phyloP scores from a whole-genome alignment of 2,888 invertebrate species.

The Agrotis ipsilon region DNA sequence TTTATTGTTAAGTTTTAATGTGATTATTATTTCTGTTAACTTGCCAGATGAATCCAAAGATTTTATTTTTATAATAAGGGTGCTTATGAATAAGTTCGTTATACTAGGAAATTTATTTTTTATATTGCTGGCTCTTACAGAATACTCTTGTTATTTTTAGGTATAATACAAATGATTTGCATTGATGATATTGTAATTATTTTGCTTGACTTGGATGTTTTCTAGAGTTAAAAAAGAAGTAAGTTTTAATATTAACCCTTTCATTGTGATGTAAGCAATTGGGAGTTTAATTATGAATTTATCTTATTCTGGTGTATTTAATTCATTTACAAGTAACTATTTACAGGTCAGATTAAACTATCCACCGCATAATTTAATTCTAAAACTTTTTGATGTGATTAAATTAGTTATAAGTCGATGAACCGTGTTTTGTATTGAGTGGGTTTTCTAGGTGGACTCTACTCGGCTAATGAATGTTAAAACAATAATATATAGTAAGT shows the following conservation, averaged over 20 bases:
- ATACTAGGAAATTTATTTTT: conserved; percentile 45
- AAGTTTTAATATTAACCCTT: not conserved
- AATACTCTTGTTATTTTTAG: conserved; percentile 25
- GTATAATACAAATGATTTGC: conserved; percentile 4
- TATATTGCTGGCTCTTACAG: conserved; percentile 21
- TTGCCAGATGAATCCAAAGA: conserved; percentile 87
- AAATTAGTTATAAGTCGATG: conserved; percentile 55
- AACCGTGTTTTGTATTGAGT: conserved; percentile 49
- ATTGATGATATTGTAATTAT: conserved; percentile 10
- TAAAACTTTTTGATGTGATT: conserved; percentile 62
- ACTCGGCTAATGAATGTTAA: conserved; percentile 40
- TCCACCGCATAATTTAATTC: conserved; percentile 64
- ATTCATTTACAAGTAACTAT: conserved; percentile 20
- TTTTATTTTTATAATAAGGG: conserved; percentile 75
- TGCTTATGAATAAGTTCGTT: conserved; percentile 70
- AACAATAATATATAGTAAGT: conserved; percentile 62
- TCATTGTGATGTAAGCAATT: not conserved
- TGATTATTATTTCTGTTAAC: conserved; percentile 75
- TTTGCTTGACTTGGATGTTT: not conserved
- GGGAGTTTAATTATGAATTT: conserved; percentile 28
- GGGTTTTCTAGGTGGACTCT: conserved; percentile 58
- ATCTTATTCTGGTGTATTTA: conserved; percentile 22
- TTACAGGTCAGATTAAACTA: conserved; percentile 37
- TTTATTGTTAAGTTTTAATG: conserved; percentile 78
- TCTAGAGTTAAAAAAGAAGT: conserved; percentile 6